Evolutionary conservation across 2,888 invertebrate species (phyloP), one percentile per base, ranked within the genome.

Genomic region (Nymphalis polychloros): DNA sequence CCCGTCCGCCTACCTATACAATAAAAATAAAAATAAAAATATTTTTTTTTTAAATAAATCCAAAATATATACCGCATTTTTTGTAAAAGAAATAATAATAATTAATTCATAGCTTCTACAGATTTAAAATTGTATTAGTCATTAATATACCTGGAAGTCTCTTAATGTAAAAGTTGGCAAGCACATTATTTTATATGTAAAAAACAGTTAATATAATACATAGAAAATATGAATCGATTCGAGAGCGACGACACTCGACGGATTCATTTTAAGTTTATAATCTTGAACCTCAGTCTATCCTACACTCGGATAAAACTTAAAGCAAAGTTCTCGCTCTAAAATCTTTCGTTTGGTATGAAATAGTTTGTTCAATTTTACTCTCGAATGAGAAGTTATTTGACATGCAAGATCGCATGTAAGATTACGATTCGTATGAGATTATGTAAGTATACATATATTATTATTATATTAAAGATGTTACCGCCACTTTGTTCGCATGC

Each of bases 291-390:
- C 50, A 62, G 20, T 52, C 52, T 52, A 35, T 13, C 35, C 50
- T 52, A 41, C 20, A 62, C 41, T 41, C 52, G 35, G 19, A 20
- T 16, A 50, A 62, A 31, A 53, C 27, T 53, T 53, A 53, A 31
- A 62, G 35, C 35, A 52, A 62, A 62, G 41, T 52, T 62, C 35
- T 13, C 50, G 16, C 41, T 52, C 50, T 62, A 62, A 62, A 62
- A 62, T 41, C 50, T 52, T 62, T 52, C 35, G 23, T 17, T 52
- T 52, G 35, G 52, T 52, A 35, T n/a, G 31, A 61, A 52, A 62
- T 62, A 62, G 50, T 50, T 52, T 31, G 23, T 53, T 52, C 52
- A 52, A 52, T 52, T 27, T 53, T 27, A 53, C 17, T 27, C 27
- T 31, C 17, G 53, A 53, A 53, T 27, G 17, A 53, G 53, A 53